A percentile compares a stretch with the other conserved stretches of the same genome.
Conservation (phyloP, 2,113 vertebrate species). For the Chrysochloris asiatica region DNA sequence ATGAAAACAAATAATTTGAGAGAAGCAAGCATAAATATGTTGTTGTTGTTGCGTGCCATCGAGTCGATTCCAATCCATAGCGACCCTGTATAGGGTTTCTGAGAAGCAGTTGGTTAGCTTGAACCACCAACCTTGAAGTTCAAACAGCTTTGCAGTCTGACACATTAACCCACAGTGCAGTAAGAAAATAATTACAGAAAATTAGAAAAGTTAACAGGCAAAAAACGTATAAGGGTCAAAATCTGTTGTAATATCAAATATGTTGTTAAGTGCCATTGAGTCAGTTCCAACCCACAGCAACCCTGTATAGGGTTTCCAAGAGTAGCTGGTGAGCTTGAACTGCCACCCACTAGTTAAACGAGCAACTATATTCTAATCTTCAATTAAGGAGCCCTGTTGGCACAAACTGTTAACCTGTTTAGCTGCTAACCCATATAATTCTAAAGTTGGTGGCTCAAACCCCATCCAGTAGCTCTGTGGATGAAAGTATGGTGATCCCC, state of each 20-base stretch:
- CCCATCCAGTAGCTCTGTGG: neutral
- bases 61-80: too few species aligned
- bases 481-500: neutral
- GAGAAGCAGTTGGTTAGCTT: too few species aligned
- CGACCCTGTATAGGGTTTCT: too few species aligned
- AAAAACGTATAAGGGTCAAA: neutral
- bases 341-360: too few species aligned
- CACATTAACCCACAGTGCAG: too few species aligned
- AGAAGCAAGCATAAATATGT: slow-evolving; percentile 14
- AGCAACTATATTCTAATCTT: neutral
- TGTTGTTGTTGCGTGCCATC: too few species aligned
- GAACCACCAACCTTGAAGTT: too few species aligned
- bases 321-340: too few species aligned
- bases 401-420: neutral
- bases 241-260: neutral
- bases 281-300: too few species aligned
- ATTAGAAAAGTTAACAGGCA: neutral
- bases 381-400: neutral
- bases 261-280: too few species aligned
- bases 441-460: neutral
- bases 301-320: too few species aligned
- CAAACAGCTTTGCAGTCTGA: too few species aligned
- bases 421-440: neutral
- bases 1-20: neutral
- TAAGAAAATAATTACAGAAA: slow-evolving; percentile 27